These are phyloP conservation scores for Lucifuga dentata DNA, from an alignment of 2,113 vertebrate species.

Conservation along the genomic window DNA sequence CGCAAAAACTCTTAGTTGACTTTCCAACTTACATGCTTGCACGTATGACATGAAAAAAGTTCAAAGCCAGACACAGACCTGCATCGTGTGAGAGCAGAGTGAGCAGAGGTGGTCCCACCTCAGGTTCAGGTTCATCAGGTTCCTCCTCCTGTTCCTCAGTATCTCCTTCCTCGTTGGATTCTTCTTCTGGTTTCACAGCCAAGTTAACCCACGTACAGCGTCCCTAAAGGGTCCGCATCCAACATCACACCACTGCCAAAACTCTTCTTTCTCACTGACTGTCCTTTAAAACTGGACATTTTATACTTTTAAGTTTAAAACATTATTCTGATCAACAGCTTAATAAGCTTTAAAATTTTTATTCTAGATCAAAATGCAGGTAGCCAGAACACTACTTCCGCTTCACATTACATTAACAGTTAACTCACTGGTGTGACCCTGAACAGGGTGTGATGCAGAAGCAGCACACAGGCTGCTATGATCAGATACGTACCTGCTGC, in stretches of 20 bases:
- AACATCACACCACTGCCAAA: background rate
- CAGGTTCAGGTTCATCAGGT: slow-evolving; percentile 84
- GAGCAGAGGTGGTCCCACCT: slow-evolving; percentile 91
- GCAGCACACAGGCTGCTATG: background rate
- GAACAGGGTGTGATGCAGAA: too few relatives aligned
- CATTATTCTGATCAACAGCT: too few relatives aligned
- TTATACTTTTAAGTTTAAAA: too few relatives aligned
- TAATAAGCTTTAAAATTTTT: too few relatives aligned
- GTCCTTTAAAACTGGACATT: background rate
- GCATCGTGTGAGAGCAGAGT: slow-evolving; percentile 92
- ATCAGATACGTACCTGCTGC: slow-evolving; percentile 84
- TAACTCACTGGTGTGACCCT: too few relatives aligned
- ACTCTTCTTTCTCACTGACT: background rate
- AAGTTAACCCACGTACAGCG: slow-evolving; percentile 92
- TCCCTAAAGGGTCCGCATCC: slow-evolving; percentile 83
- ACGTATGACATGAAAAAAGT: slow-evolving; percentile 4
- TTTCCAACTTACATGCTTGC: background rate
- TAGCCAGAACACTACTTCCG: too few relatives aligned
- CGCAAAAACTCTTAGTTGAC: background rate
- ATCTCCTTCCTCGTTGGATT: slow-evolving; percentile 84
- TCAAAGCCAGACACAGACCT: slow-evolving; percentile 78
- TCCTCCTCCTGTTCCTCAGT: slow-evolving; percentile 81
- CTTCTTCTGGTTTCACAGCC: slow-evolving; percentile 82
- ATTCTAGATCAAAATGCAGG: too few relatives aligned
- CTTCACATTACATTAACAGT: too few relatives aligned